phyloP scores from a whole-genome alignment of 2,888 invertebrate genomes.

The Dyspetes luteomarginatus region DNA sequence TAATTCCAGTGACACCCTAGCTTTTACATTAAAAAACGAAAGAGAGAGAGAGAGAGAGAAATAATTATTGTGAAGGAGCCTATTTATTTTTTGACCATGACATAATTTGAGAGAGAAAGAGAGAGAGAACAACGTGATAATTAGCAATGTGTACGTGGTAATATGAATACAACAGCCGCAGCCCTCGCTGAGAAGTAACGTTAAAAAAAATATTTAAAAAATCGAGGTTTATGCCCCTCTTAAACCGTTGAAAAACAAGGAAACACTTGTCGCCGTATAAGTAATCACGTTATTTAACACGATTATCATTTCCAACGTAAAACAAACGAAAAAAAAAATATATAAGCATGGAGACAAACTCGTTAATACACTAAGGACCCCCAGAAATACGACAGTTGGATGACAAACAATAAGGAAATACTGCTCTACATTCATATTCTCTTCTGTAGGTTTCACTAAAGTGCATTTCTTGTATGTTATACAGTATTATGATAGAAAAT shows the following conservation, averaged over 20 bases:
- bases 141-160: slow-evolving; percentile 74
- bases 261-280: slow-evolving; percentile 62
- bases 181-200: slow-evolving; percentile 69
- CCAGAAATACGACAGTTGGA: slow-evolving; percentile 66
- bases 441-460: slow-evolving; percentile 95
- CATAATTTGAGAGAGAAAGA: slow-evolving; percentile 71
- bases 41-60: slow-evolving; percentile 66
- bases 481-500: slow-evolving; percentile 92
- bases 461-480: slow-evolving; percentile 96
- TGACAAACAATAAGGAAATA: slow-evolving; percentile 75
- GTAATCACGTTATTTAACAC: slow-evolving; percentile 65
- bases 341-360: slow-evolving; percentile 72
- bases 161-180: slow-evolving; percentile 74
- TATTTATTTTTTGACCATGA: slow-evolving; percentile 80
- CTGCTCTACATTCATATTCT: slow-evolving; percentile 84
- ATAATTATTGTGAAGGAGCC: slow-evolving; percentile 75
- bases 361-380: slow-evolving; percentile 74
- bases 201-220: slow-evolving; percentile 68
- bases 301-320: slow-evolving; percentile 58
- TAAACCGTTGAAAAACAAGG: slow-evolving; percentile 57
- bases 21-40: slow-evolving; percentile 66
- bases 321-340: slow-evolving; percentile 33
- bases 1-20: slow-evolving; percentile 71
- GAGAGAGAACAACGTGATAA: slow-evolving; percentile 74
- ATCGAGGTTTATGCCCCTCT: slow-evolving; percentile 64